Evolutionary conservation across 2,113 vertebrate genomes (phyloP), one percentile per base, ranked within the genome.

Genomic region (Syrrhaptes paradoxus): DNA sequence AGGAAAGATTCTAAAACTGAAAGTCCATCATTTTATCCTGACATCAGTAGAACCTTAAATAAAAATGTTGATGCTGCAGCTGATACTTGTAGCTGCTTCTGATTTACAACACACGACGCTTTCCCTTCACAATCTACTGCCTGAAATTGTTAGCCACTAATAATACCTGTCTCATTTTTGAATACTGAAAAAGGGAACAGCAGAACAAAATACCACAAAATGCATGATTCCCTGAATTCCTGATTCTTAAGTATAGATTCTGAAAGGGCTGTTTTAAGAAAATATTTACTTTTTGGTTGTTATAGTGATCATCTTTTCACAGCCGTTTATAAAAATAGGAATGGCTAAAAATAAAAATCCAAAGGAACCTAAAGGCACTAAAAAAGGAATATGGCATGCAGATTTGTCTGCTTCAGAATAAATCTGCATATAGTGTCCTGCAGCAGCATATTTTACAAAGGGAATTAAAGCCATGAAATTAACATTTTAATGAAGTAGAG

Each of bases 401-500:
- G 96, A 97, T 96, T 96, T 95, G 88, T 70, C 96, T 97, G 62
- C 61, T 91, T 93, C 80, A 87, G 97, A 97, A 95, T 93, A 97
- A 96, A 98, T 98, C 95, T 97, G 96, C 97, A 98, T 97, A 95
- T 26, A 94, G 92, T 96, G 93, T 97, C 96, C 97, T 94, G 79
- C 89, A 97, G 95, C 92, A 91, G 95, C 93, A 96, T 66, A 62
- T 96, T 97, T 97, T 96, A 98, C 95, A 98, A 98, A 97, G 84
- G 93, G 97, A 98, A 98, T 98, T 98, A 98, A 97, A 98, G 83
- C 96, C 96, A 97, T 93, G 96, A 98, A 98, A 98, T 98, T 98
- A 98, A 96, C 97, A 98, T 98, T 98, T 98, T 98, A 98, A 98
- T 98, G 98, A 98, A 98, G 97, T 88, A 97, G 97, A 97, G 82